These are phyloP conservation scores for Sardinella longiceps DNA, from an alignment of 2,797 vertebrate species.

Conservation along the genomic window DNA sequence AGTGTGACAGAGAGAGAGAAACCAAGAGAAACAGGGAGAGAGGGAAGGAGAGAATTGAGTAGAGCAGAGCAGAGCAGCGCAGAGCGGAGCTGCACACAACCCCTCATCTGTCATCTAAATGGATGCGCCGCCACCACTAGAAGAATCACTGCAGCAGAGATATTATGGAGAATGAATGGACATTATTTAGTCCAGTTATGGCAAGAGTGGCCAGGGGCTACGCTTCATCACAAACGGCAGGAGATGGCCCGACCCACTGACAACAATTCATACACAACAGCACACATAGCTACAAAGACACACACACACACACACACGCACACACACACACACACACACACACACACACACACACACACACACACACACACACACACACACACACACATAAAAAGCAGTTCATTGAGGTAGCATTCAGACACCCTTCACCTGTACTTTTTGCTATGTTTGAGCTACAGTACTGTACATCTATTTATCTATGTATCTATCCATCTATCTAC, in stretches of 20 bases:
- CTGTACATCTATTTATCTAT: not conserved
- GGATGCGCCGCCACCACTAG: conserved; percentile 59
- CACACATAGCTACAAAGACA: not conserved
- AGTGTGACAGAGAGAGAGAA: not conserved
- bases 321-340: not conserved
- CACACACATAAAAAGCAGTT: not conserved
- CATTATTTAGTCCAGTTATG: conserved; percentile 59
- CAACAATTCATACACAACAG: not conserved
- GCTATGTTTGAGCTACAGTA: not conserved
- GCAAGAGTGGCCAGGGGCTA: conserved; percentile 35
- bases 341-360: not conserved
- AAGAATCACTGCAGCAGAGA: conserved; percentile 53
- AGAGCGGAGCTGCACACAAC: conserved; percentile 29
- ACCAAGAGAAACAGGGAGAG: not conserved
- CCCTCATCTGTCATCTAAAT: conserved; percentile 72
- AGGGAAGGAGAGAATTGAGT: not conserved
- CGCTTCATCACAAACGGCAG: conserved; percentile 20
- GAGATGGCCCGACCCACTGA: conserved; percentile 6
- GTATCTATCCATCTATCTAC: too few relatives aligned
- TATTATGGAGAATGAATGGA: conserved; percentile 56
- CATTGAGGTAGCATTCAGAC: too few relatives aligned
- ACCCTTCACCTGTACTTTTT: not conserved
- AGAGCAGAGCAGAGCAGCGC: conserved; percentile 53
- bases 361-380: not conserved
- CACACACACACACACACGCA: not conserved